Percentiles rank a stretch among this genome's conserved stretches.
These are phyloP conservation scores for Micronycteris hirsuta DNA, from an alignment of 2,113 vertebrate species.

Conservation along the genomic window DNA sequence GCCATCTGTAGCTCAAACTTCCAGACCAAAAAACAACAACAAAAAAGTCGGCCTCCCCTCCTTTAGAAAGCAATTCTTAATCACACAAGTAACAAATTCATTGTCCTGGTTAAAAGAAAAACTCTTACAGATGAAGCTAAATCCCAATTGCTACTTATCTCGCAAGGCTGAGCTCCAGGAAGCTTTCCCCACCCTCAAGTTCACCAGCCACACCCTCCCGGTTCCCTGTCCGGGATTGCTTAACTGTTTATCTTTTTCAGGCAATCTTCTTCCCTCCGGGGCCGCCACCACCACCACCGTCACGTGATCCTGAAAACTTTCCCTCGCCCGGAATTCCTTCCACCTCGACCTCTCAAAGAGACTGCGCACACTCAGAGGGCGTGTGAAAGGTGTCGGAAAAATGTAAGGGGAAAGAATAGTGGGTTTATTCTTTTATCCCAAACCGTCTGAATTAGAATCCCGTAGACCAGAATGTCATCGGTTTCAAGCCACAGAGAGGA, in stretches of 20 bases:
- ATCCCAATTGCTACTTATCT: not conserved
- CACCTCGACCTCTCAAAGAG: not conserved
- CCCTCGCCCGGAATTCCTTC: not conserved
- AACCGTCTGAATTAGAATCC: not conserved
- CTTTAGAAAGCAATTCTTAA: not conserved
- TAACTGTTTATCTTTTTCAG: not conserved
- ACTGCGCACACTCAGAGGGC: not conserved
- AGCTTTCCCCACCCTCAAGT: not conserved
- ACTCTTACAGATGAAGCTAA: not conserved
- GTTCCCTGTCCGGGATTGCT: not conserved
- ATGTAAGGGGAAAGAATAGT: accelerated
- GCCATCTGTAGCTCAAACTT: not conserved
- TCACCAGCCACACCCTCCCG: not conserved
- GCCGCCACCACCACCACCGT: not conserved
- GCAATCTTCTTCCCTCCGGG: not conserved
- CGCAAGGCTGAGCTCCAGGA: not conserved
- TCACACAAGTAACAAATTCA: not conserved
- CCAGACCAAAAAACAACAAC: not conserved
- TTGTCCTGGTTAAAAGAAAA: not conserved
- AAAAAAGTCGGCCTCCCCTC: not conserved
- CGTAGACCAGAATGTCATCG: not conserved
- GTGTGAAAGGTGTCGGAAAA: not conserved
- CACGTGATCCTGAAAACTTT: not conserved
- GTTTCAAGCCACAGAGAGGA: not conserved
- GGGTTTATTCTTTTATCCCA: not conserved